Evolutionary conservation across 2,797 vertebrate species (phyloP).

Genomic region (Aphelocoma californica): DNA sequence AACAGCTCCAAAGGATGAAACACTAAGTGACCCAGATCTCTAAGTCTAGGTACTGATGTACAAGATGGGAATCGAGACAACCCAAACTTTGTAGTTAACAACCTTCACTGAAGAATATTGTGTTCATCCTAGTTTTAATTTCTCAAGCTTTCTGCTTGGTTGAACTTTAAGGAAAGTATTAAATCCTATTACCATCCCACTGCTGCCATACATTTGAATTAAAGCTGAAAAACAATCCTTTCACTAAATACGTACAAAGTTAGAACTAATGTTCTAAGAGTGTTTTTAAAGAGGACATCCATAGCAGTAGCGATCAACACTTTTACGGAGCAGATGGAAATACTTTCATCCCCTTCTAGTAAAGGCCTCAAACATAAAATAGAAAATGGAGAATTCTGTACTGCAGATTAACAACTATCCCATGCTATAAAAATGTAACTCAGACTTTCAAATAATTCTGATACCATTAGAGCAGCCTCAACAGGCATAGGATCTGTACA

Average conservation of each 20-base stretch:
- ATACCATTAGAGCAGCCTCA: neutral
- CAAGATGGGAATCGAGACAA: neutral
- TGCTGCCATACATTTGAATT: neutral
- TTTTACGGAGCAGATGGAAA: neutral
- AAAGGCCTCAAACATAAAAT: neutral
- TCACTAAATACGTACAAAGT: neutral
- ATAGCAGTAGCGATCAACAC: neutral
- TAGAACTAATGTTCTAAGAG: neutral
- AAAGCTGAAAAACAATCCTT: neutral
- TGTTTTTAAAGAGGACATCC: neutral
- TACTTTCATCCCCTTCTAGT: neutral
- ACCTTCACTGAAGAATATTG: neutral
- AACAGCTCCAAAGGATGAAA: slow-evolving; percentile 28
- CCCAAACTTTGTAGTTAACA: neutral
- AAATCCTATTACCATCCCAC: neutral
- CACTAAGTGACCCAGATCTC: slow-evolving; percentile 33
- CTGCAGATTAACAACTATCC: neutral
- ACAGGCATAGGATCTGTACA: neutral
- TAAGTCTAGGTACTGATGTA: neutral
- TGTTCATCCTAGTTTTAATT: neutral
- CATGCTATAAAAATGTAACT: neutral
- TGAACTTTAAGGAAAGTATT: neutral
- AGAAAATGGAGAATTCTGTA: neutral
- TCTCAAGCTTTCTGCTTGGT: neutral
- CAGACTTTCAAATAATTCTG: neutral